phyloP scores from a whole-genome alignment of 2,113 vertebrate species.

The Gadus macrocephalus region DNA sequence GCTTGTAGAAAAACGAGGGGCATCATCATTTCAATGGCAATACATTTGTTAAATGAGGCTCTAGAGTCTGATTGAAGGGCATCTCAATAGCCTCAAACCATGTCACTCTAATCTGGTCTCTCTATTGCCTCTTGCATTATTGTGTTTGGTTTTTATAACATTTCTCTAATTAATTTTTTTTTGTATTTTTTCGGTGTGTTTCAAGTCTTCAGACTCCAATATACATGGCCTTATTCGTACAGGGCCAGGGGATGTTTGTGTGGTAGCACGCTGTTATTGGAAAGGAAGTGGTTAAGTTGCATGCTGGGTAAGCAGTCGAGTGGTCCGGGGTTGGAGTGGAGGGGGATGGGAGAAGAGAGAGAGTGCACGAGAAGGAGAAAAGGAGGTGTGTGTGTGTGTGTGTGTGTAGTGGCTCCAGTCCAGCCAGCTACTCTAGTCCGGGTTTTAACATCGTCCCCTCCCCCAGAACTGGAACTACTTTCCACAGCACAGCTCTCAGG shows the following conservation, averaged over 20 bases:
- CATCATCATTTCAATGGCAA: too few species aligned
- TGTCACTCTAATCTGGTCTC: too few species aligned
- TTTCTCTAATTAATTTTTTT: too few species aligned
- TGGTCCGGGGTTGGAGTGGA: conserved; percentile 2
- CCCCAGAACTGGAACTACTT: conserved; percentile 60
- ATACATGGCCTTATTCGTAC: not conserved
- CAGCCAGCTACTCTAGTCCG: conserved; percentile 36
- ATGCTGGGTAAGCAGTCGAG: conserved; percentile 43
- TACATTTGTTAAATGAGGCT: too few species aligned
- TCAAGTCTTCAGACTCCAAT: not conserved
- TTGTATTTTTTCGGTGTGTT: too few species aligned
- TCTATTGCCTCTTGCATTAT: too few species aligned
- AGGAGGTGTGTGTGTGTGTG: conserved; percentile 11
- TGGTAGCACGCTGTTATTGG: not conserved
- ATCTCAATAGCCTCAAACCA: too few species aligned
- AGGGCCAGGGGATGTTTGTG: not conserved
- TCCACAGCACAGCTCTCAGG: conserved; percentile 9
- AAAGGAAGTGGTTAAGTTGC: conserved; percentile 54
- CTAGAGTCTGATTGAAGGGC: too few species aligned
- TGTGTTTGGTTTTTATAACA: too few species aligned
- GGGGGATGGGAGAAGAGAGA: not conserved
- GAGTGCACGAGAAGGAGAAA: not conserved
- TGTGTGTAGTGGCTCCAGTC: conserved; percentile 25
- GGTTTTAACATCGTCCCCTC: conserved; percentile 47
- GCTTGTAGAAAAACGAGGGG: too few species aligned